Evolutionary conservation across 2,113 vertebrate genomes (phyloP), one percentile per base, ranked within the genome.

Genomic region (Ictalurus furcatus): DNA sequence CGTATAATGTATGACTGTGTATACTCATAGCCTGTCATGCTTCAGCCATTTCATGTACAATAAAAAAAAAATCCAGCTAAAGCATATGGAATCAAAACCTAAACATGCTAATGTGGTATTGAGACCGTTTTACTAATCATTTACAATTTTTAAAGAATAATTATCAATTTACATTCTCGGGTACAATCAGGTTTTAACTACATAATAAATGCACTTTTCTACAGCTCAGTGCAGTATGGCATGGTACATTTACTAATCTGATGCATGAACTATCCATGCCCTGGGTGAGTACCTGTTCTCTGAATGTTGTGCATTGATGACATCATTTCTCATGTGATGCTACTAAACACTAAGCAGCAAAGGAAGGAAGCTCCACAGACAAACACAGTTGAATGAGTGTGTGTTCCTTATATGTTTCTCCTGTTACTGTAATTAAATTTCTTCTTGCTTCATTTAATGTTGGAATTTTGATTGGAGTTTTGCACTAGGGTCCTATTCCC

Each of bases 1-100:
- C 30, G 14, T 83, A 48, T 88, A 83, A 88, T 73, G 34, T 84
- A 73, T 88, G 37, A 34, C 74, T 80, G 40, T 59, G 83, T 85
- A 74, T 83, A 83, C 54, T 74, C 81, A 82, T 74, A 81, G 30
- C 67, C 52, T 69, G 54, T 84, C 87, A 83, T 34, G 67, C 54
- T 28, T 40, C 67, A 84, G 67, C 80, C 67, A 84, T 83, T 71
- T 88, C 65, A 73, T 40, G 34, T 44, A 54, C 30, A 58, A 58
- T 54, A 73, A 69, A 69, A 81, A 87, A 67, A 65, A n/a, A 79
- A 79, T 48, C 40, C 12, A 28, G 23, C 23, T 86, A 23, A 73
- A 87, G 14, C 40, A 80, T 9, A 34, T 16, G 14, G 37, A 63
- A 81, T 67, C n/a, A 80, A 52, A 67, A 81, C 6, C 30, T 56